phyloP scores from a whole-genome alignment of 2,888 invertebrate species.

The Meiosimyza platycephala region DNA sequence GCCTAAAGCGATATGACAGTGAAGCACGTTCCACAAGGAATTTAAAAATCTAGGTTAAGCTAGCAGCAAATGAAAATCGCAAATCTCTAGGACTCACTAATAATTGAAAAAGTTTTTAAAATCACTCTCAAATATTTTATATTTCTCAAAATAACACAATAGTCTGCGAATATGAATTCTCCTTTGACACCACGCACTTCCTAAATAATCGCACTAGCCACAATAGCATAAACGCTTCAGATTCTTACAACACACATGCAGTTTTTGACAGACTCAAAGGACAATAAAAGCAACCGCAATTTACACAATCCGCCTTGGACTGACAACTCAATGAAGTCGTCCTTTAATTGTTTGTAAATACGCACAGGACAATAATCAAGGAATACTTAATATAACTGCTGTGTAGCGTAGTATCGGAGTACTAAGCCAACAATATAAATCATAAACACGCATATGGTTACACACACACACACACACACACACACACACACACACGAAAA shows the following conservation, averaged over 20 bases:
- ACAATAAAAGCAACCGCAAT: conserved; percentile 10
- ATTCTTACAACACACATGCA: not conserved
- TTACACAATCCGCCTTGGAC: conserved; percentile 13
- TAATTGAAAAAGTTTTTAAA: no score
- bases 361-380: conserved; percentile 19
- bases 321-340: conserved; percentile 30
- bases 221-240: not conserved
- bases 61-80: no score
- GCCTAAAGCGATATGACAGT: no score
- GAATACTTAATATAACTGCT: not conserved
- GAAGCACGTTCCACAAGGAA: no score
- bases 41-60: no score
- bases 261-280: conserved; percentile 2
- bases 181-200: not conserved
- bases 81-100: no score
- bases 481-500: conserved; percentile 3
- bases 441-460: not conserved
- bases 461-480: conserved; percentile 2
- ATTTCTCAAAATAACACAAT: no score
- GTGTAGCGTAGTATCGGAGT: not conserved
- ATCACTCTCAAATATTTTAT: no score
- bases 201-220: not conserved
- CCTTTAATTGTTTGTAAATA: conserved; percentile 34
- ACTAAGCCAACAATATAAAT: not conserved
- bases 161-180: no score